A percentile compares a stretch with the other conserved stretches of the same genome.
Evolutionary conservation across 2,888 invertebrate genomes (phyloP).

Genomic region (Apodemia duryi): DNA sequence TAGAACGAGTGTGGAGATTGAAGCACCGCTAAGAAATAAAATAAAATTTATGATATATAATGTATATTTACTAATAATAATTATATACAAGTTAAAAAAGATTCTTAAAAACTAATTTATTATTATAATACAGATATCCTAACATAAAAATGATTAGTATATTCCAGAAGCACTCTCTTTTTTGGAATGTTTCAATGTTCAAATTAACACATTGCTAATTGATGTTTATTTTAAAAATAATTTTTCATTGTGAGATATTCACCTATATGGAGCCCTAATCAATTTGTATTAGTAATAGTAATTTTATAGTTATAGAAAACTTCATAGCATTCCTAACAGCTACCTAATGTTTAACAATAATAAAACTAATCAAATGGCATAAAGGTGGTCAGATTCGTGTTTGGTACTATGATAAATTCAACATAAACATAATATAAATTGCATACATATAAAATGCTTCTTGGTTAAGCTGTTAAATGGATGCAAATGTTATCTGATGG

Average conservation of each 20-base stretch:
- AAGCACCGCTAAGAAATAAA: not conserved
- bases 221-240: not conserved
- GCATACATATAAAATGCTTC: not conserved
- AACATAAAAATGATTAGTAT: not conserved
- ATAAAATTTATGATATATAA: constrained; percentile 14
- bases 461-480: not conserved
- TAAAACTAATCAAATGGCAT: constrained; percentile 6
- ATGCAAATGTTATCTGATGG: not conserved
- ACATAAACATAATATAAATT: not conserved
- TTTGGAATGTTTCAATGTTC: constrained; percentile 9
- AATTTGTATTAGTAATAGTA: constrained; percentile 1
- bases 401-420: not conserved
- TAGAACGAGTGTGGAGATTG: too few species aligned
- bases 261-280: not conserved
- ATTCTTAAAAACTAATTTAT: constrained; percentile 37
- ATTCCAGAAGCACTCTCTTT: not conserved
- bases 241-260: not conserved
- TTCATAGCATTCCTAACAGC: constrained; percentile 1
- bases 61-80: constrained; percentile 11
- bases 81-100: constrained; percentile 60
- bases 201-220: not conserved
- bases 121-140: not conserved
- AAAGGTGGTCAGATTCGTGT: constrained; percentile 8
- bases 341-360: constrained; percentile 4
- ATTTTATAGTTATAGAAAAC: constrained; percentile 3